phyloP scores from a whole-genome alignment of 1,140 invertebrate species.

The Lethocerus indicus region DNA sequence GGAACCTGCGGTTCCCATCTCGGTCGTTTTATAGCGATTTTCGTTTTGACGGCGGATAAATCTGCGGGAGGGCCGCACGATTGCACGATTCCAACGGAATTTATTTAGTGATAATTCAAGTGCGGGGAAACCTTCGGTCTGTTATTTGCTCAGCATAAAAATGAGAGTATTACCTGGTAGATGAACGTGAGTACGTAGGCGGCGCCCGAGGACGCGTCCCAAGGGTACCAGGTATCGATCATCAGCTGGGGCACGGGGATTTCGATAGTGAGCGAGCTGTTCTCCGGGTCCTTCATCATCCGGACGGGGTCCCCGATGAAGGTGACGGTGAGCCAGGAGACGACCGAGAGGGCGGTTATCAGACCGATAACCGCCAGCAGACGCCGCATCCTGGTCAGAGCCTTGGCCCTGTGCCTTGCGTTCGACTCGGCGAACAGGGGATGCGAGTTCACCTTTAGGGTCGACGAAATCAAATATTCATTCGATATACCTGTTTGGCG shows the following conservation, averaged over 20 bases:
- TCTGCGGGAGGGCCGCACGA: too few relatives aligned
- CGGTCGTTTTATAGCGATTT: too few relatives aligned
- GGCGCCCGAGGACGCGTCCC: constrained; percentile 39
- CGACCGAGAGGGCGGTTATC: constrained; percentile 30
- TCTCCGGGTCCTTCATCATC: constrained; percentile 43
- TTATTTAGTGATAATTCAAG: too few relatives aligned
- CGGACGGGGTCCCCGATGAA: constrained; percentile 58
- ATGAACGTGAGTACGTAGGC: constrained; percentile 43
- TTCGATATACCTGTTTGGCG: too few relatives aligned
- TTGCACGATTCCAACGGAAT: too few relatives aligned
- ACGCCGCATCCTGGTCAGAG: constrained; percentile 56
- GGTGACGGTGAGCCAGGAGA: constrained; percentile 52
- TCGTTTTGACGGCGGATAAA: too few relatives aligned
- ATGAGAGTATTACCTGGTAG: too few relatives aligned
- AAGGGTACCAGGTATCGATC: constrained; percentile 58
- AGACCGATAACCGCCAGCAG: constrained; percentile 45
- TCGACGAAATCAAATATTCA: background rate
- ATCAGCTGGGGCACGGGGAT: constrained; percentile 53
- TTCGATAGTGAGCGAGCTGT: constrained; percentile 43
- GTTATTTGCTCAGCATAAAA: too few relatives aligned
- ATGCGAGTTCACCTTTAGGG: constrained; percentile 44
- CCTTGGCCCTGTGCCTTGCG: constrained; percentile 49
- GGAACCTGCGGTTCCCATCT: too few relatives aligned
- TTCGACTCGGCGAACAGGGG: constrained; percentile 70
- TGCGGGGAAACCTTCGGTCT: too few relatives aligned